Conservation (phyloP, 2,113 vertebrate genomes). For the Erythrocebus patas region DNA sequence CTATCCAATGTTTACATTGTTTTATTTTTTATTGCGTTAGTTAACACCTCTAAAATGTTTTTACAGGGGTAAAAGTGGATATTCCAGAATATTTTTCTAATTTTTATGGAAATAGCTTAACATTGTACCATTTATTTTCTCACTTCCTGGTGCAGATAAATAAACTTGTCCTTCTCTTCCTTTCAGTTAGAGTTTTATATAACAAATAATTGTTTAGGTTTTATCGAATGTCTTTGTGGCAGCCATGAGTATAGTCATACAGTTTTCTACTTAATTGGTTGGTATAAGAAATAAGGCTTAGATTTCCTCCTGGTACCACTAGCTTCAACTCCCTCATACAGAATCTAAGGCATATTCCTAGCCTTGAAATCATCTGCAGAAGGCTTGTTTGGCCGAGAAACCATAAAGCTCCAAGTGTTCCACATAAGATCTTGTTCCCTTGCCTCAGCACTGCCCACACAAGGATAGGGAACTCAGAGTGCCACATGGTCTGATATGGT, state of each 20-base stretch:
- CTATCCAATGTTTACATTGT: background rate
- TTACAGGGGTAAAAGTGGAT: background rate
- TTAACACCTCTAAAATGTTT: background rate
- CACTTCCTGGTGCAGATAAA: background rate
- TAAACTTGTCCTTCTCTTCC: background rate
- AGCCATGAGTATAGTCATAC: background rate
- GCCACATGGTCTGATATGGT: background rate
- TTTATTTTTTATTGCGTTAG: background rate
- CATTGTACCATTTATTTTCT: background rate
- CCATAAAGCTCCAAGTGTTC: background rate
- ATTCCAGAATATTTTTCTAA: background rate
- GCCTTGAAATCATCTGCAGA: background rate
- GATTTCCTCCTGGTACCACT: background rate
- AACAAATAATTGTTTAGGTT: background rate
- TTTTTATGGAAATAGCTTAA: background rate
- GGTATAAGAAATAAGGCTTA: background rate
- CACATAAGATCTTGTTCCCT: background rate
- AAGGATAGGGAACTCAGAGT: background rate
- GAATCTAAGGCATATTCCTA: background rate
- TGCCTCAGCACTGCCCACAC: background rate
- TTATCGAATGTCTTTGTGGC: background rate
- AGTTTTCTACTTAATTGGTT: background rate
- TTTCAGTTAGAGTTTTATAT: background rate
- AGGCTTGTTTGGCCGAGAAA: background rate
- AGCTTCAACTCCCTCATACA: background rate